These are phyloP conservation scores for Papilio protenor DNA, from an alignment of 2,888 invertebrate species.

Conservation along the genomic window DNA sequence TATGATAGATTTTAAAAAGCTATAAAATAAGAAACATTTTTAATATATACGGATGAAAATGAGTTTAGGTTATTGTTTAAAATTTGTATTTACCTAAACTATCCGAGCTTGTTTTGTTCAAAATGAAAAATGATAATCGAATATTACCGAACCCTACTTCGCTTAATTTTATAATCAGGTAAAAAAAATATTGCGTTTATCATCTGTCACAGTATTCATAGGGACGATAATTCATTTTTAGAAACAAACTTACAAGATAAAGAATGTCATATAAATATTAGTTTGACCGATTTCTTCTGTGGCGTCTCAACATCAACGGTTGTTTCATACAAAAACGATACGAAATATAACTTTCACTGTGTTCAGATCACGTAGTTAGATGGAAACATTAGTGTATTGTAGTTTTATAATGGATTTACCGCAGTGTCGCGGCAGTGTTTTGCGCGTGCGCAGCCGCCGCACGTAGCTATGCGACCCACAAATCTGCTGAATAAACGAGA, in stretches of 20 bases:
- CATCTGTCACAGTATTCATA: no score
- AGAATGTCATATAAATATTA: background rate
- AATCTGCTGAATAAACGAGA: conserved; percentile 75
- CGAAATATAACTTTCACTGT: conserved; percentile 73
- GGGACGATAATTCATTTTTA: background rate
- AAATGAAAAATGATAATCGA: no score
- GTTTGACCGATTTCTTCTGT: conserved; percentile 20
- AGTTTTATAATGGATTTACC: conserved; percentile 65
- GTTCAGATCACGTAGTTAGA: conserved; percentile 63
- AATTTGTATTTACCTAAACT: no score
- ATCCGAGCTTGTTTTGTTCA: no score
- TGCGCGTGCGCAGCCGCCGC: conserved; percentile 58
- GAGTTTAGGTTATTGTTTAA: no score
- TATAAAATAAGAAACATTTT: background rate
- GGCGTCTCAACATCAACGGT: conserved; percentile 51
- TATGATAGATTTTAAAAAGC: background rate
- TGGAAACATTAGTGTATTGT: conserved; percentile 65
- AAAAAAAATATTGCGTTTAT: no score
- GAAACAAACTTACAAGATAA: background rate
- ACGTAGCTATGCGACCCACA: conserved; percentile 71
- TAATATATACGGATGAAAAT: no score
- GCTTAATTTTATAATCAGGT: no score
- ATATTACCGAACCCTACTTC: no score
- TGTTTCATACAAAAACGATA: conserved; percentile 60
- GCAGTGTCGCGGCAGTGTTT: conserved; percentile 50